Base-by-base conservation (phyloP, 2,888 invertebrate species). In the Lasioglossum leucozonium region DNA sequence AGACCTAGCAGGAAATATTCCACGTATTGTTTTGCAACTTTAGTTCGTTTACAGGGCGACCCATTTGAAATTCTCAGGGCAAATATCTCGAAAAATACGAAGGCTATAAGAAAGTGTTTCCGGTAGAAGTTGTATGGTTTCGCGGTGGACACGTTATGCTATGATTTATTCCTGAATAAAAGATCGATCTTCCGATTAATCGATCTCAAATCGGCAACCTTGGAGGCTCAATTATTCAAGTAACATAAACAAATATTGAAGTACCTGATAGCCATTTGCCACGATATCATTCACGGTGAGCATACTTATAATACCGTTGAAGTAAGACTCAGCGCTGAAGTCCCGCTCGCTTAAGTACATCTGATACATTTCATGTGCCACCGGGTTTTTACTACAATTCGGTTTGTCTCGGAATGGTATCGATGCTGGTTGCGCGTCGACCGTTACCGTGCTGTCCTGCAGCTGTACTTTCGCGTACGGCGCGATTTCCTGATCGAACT, bases 291-390 rank as follows among this genome's bases (percentile, higher is more conserved):
- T 95, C 16, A 96, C 95, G 0, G 96, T 96, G 90, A 97, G 95
- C 97, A 98, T 97, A 42, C 94, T 95, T 84, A 93, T 93, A 1
- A 98, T 95, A 3, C 95, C 96, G 40, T 95, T 92, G 93, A 97
- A 97, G 93, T 97, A 97, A 51, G 95, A 94, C 42, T 96, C 95
- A 4, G 94, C 90, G 58, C 95, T 95, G 82, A 95, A 96, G 91
- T 96, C 96, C 80, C 95, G 95, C 91, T 96, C 96, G 0, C 96
- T 94, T 77, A 97, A 93, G 91, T 96, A 97, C 93, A 96, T 94
- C 85, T 96, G 96, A 92, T 97, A 97, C 91, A 97, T 95, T 2
- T 95, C 95, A 86, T 96, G 95, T 37, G 94, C 90, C 16, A 96
- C 90, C 13, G 86, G 93, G 85, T 89, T 94, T 85, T 92, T 92